Evolutionary conservation across 2,113 vertebrate genomes (phyloP), one percentile per base, ranked within the genome.

Genomic region (Sebastes fasciatus): DNA sequence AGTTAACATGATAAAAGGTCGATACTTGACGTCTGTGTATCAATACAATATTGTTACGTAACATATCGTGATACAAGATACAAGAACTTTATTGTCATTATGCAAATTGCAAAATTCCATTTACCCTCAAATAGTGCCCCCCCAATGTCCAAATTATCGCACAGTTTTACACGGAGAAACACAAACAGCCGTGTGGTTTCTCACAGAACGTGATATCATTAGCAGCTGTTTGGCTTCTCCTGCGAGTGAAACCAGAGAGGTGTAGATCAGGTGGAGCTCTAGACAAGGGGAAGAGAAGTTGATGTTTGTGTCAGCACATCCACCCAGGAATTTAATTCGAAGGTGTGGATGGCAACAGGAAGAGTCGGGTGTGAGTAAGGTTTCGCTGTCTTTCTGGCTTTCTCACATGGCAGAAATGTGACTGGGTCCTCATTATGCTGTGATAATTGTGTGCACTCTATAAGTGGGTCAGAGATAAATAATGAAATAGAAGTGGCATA

Each of bases 171-270:
- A 26, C 26, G 0, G 13, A 34, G 16, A 17, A 8, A 23, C n/a
- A 55, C 55, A 52, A 60, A 34, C 6, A 21, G 21, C 43, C 6
- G 1, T 2, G 4, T 46, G 74, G 65, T 58, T 58, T 76, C 77
- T 76, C 68, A 61, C 65, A 71, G 19, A 68, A 68, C 49, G 69
- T 34, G 70, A 54, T 49, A 23, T 79, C 14, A 7, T 75, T 70
- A 70, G 77, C 52, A 42, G 21, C 54, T 66, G 63, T 54, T 79
- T 7, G 40, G 75, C 64, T 78, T 69, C 26, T 34, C 65, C 54
- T 70, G 58, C 42, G 42, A 55, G 58, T 74, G 82, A 85, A 90
- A 83, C 62, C 23, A 34, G 75, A 89, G 88, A 88, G 58, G 55
- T 45, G 80, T 62, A 49, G 73, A 79, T 89, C 79, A 83, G 84